phyloP scores from a whole-genome alignment of 2,888 invertebrate species.

The Philhelius pedissequus region DNA sequence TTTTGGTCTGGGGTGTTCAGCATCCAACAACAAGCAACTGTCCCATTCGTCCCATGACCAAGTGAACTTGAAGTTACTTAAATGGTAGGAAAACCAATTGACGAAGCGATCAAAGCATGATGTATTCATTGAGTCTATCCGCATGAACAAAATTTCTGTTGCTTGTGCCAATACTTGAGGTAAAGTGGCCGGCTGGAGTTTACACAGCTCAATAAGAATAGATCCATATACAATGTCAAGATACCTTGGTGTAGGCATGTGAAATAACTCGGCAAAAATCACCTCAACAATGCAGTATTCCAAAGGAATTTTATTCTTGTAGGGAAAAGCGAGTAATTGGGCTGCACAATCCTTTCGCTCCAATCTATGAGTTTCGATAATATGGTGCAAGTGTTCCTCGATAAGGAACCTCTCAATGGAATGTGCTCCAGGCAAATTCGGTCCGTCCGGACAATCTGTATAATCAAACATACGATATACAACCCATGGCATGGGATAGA shows the following conservation, averaged over 20 bases:
- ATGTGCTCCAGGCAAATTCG: conserved; percentile 95
- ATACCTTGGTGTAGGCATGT: conserved; percentile 92
- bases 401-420: conserved; percentile 98
- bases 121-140: conserved; percentile 98
- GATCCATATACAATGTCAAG: conserved; percentile 96
- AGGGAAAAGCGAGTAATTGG: conserved; percentile 93
- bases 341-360: conserved; percentile 98
- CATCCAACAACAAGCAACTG: conserved; percentile 89
- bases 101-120: conserved; percentile 98
- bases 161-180: conserved; percentile 99
- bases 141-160: conserved; percentile 96
- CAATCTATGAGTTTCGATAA: conserved; percentile 90
- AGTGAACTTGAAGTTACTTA: conserved; percentile 99
- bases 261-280: conserved; percentile 95
- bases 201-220: conserved; percentile 97
- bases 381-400: conserved; percentile 97
- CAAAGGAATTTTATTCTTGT: conserved; percentile 95
- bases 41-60: conserved; percentile 99
- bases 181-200: conserved; percentile 97
- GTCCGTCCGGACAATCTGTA: conserved; percentile 97
- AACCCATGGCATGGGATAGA: conserved; percentile 96
- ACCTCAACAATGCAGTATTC: conserved; percentile 99
- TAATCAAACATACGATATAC: conserved; percentile 99
- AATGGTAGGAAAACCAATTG: conserved; percentile 98
- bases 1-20: conserved; percentile 94